Percentiles rank a stretch among this genome's conserved stretches.
Conservation (phyloP, 2,888 invertebrate species). For the Patella pellucida region DNA sequence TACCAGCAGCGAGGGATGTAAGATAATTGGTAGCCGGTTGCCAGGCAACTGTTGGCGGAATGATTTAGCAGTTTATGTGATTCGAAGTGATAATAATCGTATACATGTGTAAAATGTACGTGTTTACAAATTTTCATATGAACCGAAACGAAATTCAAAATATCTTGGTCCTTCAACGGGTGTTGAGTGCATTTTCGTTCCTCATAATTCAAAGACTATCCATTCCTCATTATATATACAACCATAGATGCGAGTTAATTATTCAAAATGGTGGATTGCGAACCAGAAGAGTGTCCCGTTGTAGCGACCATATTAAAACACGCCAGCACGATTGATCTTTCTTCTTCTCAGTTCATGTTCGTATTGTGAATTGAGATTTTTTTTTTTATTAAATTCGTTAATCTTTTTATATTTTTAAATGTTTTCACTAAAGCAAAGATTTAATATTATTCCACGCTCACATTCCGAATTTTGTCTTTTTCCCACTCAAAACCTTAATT, state of each 20-base stretch:
- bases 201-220: neutral
- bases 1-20: too few species aligned
- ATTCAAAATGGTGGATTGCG: neutral
- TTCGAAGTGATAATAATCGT: too few species aligned
- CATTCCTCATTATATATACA: neutral
- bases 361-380: neutral
- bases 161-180: slow-evolving; percentile 8
- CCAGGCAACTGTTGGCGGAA: too few species aligned
- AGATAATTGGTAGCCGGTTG: too few species aligned
- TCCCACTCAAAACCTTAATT: neutral
- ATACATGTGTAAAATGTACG: neutral
- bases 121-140: neutral
- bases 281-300: neutral
- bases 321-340: neutral
- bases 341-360: neutral
- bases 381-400: neutral
- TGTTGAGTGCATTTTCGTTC: neutral
- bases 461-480: slow-evolving; percentile 10
- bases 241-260: too few species aligned
- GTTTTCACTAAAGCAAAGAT: neutral
- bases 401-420: neutral
- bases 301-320: neutral
- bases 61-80: too few species aligned
- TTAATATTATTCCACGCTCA: neutral
- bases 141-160: neutral